These are phyloP conservation scores for Artemisiospiza belli DNA, from an alignment of 2,113 vertebrate genomes.

Conservation along the genomic window DNA sequence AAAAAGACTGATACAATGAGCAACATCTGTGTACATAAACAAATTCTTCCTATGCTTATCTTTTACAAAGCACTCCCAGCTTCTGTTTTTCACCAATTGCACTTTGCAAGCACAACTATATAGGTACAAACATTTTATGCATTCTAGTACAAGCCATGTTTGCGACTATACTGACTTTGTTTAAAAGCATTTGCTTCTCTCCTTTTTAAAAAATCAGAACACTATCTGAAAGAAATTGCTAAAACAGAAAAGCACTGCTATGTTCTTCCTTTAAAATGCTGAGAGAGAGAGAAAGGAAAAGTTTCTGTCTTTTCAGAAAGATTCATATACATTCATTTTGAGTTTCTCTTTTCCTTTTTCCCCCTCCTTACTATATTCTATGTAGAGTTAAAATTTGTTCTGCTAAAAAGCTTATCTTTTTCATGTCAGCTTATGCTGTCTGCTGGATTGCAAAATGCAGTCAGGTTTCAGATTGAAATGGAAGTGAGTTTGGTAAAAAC, in stretches of 20 bases:
- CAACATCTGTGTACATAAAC: neutral
- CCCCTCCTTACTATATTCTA: neutral
- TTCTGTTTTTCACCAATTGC: slow-evolving; percentile 34
- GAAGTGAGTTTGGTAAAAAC: slow-evolving; percentile 63
- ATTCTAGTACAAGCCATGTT: neutral
- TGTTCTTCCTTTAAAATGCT: slow-evolving; percentile 32
- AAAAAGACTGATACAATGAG: neutral
- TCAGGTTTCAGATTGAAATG: slow-evolving; percentile 59
- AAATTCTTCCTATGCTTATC: neutral
- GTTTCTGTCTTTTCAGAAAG: slow-evolving; percentile 20
- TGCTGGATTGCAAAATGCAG: slow-evolving; percentile 39
- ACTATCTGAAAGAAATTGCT: slow-evolving; percentile 23
- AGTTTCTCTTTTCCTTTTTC: neutral
- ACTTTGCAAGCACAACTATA: slow-evolving; percentile 15
- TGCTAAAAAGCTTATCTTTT: slow-evolving; percentile 56
- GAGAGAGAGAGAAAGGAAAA: slow-evolving; percentile 31
- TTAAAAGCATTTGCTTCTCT: neutral
- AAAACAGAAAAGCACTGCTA: slow-evolving; percentile 12
- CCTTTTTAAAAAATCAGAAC: slow-evolving; percentile 25
- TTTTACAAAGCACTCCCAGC: neutral
- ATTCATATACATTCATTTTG: neutral
- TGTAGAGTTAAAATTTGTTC: slow-evolving; percentile 15
- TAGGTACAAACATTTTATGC: neutral
- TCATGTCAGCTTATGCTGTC: neutral
- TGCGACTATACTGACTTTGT: slow-evolving; percentile 8